These are phyloP conservation scores for Ctenopoma kingsleyae DNA, from an alignment of 2,797 vertebrate species.

Conservation along the genomic window DNA sequence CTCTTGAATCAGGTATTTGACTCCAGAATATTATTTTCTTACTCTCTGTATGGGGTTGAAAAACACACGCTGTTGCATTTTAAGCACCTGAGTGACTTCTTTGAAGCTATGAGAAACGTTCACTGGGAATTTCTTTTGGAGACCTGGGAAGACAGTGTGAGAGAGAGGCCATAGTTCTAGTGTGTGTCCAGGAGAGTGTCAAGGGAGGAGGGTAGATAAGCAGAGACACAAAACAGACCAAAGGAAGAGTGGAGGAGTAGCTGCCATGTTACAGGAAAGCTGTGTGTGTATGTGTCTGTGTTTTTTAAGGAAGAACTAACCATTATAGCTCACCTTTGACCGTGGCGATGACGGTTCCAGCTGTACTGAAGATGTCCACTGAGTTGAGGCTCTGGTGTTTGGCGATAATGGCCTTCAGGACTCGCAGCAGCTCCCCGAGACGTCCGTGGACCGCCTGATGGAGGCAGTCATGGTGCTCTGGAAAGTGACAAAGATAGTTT, in stretches of 20 bases:
- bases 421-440: conserved; percentile 92
- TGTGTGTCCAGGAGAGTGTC: conserved; percentile 53
- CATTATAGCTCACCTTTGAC: conserved; percentile 92
- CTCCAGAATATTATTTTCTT: conserved; percentile 64
- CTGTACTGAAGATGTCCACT: conserved; percentile 94
- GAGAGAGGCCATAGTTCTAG: conserved; percentile 37
- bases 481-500: conserved; percentile 22
- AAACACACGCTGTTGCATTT: conserved; percentile 53
- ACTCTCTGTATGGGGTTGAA: conserved; percentile 42
- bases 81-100: conserved; percentile 39
- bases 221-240: conserved; percentile 71
- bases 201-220: conserved; percentile 54
- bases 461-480: conserved; percentile 91
- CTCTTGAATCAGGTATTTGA: conserved; percentile 54
- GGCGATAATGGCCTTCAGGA: conserved; percentile 92
- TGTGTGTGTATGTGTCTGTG: conserved; percentile 2
- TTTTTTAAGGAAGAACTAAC: conserved; percentile 25
- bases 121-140: conserved; percentile 29
- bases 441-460: conserved; percentile 93
- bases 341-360: conserved; percentile 93
- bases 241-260: conserved; percentile 57
- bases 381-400: conserved; percentile 97
- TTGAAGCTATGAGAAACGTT: conserved; percentile 44
- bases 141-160: conserved; percentile 31
- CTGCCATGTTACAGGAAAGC: conserved; percentile 46